These are phyloP conservation scores for Lampris megalopsis DNA, from an alignment of 2,113 vertebrate species.

Conservation along the genomic window DNA sequence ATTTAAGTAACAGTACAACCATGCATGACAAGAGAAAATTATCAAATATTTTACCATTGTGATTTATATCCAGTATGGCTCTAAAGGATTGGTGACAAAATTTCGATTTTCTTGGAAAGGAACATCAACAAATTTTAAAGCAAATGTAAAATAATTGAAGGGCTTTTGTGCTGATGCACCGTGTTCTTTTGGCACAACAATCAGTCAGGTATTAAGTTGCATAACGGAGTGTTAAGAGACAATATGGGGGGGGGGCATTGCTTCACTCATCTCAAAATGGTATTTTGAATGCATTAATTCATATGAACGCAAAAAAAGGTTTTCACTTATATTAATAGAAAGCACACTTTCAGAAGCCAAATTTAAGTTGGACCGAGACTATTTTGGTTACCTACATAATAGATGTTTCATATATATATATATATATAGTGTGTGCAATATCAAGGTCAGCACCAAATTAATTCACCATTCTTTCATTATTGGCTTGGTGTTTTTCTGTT, in stretches of 20 bases:
- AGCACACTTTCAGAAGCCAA: background rate
- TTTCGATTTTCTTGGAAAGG: too few relatives aligned
- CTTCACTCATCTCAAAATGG: slow-evolving; percentile 46
- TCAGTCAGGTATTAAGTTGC: background rate
- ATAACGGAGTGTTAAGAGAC: background rate
- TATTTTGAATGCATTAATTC: slow-evolving; percentile 19
- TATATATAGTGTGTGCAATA: too few relatives aligned
- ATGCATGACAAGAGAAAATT: background rate
- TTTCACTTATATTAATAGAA: background rate
- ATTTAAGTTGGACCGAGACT: slow-evolving; percentile 12
- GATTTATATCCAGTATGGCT: too few relatives aligned
- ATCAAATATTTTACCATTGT: background rate
- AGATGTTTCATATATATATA: slow-evolving; percentile 7
- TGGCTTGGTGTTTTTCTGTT: slow-evolving; percentile 6
- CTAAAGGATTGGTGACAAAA: too few relatives aligned
- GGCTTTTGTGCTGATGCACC: background rate
- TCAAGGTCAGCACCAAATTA: too few relatives aligned
- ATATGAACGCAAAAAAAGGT: background rate
- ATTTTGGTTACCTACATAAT: background rate
- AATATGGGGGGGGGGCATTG: background rate
- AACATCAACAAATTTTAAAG: too few relatives aligned
- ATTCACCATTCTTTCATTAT: too few relatives aligned
- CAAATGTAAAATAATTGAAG: slow-evolving; percentile 9
- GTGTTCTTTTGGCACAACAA: slow-evolving; percentile 5
- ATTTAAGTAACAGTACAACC: slow-evolving; percentile 4